These are phyloP conservation scores for Chitala chitala DNA, from an alignment of 2,113 vertebrate genomes.

Conservation along the genomic window DNA sequence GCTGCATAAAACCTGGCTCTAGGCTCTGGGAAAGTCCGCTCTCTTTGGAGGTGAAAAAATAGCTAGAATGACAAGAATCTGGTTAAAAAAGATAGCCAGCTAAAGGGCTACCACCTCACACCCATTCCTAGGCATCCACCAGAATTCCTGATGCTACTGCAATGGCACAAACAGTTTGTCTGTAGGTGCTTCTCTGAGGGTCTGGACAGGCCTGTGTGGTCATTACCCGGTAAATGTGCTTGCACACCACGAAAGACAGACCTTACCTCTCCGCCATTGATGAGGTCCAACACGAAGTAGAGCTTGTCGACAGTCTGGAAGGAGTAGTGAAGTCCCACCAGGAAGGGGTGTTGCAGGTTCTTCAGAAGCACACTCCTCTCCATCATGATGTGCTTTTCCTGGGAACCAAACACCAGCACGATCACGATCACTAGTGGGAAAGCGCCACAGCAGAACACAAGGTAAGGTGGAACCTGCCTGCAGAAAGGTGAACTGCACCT, in stretches of 20 bases:
- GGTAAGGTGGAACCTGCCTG: neutral
- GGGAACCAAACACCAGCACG: neutral
- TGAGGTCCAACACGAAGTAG: constrained; percentile 96
- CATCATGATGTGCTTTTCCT: constrained; percentile 99
- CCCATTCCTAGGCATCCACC: neutral
- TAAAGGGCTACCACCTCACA: neutral
- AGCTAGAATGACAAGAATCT: constrained; percentile 66
- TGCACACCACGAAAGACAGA: constrained; percentile 24
- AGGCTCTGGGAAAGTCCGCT: constrained; percentile 86
- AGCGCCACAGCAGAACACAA: neutral
- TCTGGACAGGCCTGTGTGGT: neutral
- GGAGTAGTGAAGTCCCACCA: constrained; percentile 95
- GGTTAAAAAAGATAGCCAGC: neutral
- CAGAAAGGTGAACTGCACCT: constrained; percentile 5
- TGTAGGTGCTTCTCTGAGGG: too few species aligned
- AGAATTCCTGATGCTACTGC: neutral
- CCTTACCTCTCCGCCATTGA: constrained; percentile 98
- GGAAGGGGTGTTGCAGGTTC: constrained; percentile 95
- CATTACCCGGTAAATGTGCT: neutral
- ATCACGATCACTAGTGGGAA: neutral
- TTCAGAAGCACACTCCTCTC: constrained; percentile 96
- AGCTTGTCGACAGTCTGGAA: constrained; percentile 96
- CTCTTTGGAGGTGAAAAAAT: constrained; percentile 98
- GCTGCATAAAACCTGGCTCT: constrained; percentile 94
- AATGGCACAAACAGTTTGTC: too few species aligned